Conservation (phyloP, 2,113 vertebrate species). For the Poecile atricapillus region DNA sequence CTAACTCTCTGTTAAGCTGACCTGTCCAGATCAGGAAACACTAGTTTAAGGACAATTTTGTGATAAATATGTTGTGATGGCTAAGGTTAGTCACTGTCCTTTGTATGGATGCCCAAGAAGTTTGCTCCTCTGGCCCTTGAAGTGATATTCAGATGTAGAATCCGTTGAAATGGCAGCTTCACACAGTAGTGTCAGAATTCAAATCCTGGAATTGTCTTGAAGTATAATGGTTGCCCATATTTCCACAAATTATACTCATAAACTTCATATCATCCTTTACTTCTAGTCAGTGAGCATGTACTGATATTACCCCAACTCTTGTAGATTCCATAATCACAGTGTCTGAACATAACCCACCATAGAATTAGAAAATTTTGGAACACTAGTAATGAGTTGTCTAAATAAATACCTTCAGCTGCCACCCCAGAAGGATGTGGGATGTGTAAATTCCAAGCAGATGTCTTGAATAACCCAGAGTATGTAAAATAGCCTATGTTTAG, state of each 20-base stretch:
- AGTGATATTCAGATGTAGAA: neutral
- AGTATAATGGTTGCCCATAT: neutral
- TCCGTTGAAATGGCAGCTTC: neutral
- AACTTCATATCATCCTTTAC: neutral
- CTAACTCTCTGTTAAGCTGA: neutral
- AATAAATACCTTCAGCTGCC: conserved; percentile 7
- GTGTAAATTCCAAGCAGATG: conserved; percentile 3
- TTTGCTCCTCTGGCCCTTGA: neutral
- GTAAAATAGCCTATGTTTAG: neutral
- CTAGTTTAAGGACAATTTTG: neutral
- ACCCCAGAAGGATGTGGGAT: neutral
- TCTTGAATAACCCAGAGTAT: neutral
- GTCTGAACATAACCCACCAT: neutral
- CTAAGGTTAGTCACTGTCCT: neutral
- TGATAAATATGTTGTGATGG: neutral
- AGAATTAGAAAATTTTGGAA: neutral
- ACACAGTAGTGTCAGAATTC: neutral
- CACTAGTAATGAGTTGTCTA: neutral
- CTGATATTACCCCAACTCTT: neutral
- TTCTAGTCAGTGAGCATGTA: neutral
- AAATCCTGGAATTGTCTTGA: neutral
- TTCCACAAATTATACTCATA: neutral
- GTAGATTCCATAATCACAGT: neutral
- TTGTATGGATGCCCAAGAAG: neutral
- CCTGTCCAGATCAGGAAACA: neutral